Percentiles rank a stretch among this genome's conserved stretches.
Conservation (phyloP, 2,888 invertebrate species). For the Melanotus villosus region DNA sequence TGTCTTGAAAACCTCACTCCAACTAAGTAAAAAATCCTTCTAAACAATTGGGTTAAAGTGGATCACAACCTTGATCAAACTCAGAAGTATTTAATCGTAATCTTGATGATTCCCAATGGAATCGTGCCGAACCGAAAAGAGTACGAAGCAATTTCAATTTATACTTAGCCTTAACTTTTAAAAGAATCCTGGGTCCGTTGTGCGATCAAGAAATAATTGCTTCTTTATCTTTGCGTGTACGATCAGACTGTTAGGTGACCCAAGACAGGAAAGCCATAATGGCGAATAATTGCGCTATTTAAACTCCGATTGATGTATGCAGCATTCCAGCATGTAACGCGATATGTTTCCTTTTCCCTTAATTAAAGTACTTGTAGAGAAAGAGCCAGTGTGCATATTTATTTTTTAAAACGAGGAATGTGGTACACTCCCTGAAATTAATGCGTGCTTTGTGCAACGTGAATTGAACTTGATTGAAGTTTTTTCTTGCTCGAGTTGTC, state of each 20-base stretch:
- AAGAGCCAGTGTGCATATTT: conserved; percentile 12
- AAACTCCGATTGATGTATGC: conserved; percentile 17
- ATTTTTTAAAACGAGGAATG: conserved; percentile 19
- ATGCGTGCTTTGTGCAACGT: conserved; percentile 13
- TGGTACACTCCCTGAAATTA: conserved; percentile 16
- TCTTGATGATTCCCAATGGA: background rate
- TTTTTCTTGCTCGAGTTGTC: background rate
- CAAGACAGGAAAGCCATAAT: conserved; percentile 23
- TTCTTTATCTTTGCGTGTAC: conserved; percentile 21
- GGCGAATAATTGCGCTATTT: conserved; percentile 19
- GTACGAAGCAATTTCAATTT: conserved; percentile 13
- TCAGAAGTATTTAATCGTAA: too few species aligned
- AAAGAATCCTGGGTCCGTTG: background rate
- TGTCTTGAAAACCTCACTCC: too few species aligned
- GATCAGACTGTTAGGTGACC: conserved; percentile 24
- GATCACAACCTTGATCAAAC: too few species aligned
- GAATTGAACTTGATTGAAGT: background rate
- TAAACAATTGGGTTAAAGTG: too few species aligned
- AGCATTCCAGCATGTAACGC: conserved; percentile 10
- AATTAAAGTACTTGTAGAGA: conserved; percentile 7
- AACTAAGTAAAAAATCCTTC: too few species aligned
- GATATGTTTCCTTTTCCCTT: conserved; percentile 26
- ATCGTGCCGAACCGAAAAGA: conserved; percentile 6
- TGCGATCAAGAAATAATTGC: conserved; percentile 18
- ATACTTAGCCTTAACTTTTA: conserved; percentile 12